Conservation (phyloP, 2,113 vertebrate species). For the Manacus vitellinus region DNA sequence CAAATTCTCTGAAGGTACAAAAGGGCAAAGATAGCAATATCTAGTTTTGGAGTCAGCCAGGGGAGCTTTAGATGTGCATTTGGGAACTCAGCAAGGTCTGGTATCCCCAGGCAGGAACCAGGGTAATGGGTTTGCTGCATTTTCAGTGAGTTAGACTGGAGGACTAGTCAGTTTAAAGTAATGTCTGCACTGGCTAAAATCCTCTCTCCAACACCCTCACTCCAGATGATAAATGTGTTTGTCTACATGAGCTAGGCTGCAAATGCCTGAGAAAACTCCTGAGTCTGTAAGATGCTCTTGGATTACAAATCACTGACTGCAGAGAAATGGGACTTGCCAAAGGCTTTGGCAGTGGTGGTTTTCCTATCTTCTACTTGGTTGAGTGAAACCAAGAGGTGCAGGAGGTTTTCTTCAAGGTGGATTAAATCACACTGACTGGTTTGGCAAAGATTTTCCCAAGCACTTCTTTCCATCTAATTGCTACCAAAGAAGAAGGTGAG, state of each 20-base stretch:
- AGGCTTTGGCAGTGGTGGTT: background rate
- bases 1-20: background rate
- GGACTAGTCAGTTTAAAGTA: background rate
- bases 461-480: background rate
- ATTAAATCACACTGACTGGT: background rate
- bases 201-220: background rate
- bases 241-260: background rate
- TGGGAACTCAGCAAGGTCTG: background rate
- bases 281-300: background rate
- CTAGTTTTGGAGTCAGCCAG: background rate
- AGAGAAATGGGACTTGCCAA: background rate
- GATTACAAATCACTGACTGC: background rate
- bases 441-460: background rate
- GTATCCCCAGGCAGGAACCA: background rate
- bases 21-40: background rate
- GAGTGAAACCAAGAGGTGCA: background rate
- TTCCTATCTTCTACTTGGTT: background rate
- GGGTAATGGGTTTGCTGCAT: background rate
- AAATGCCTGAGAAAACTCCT: background rate
- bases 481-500: background rate
- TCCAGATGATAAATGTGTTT: background rate
- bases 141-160: background rate
- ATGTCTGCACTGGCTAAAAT: background rate
- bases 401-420: background rate
- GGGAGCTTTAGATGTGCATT: background rate